These are phyloP conservation scores for Pterocles burchelli DNA, from an alignment of 2,113 vertebrate genomes.

Conservation along the genomic window DNA sequence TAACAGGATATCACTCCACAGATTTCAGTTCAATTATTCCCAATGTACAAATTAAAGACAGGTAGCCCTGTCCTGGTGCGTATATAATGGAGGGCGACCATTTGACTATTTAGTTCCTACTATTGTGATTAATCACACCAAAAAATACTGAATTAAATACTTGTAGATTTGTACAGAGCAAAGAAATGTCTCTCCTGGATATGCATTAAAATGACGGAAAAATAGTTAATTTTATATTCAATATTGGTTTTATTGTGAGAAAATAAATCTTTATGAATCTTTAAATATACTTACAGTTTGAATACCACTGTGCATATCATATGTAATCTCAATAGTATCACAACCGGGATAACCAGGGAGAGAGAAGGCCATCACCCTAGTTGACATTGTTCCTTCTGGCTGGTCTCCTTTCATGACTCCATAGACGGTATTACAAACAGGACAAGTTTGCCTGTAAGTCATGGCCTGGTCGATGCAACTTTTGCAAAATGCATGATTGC, in stretches of 20 bases:
- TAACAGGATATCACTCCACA: not conserved
- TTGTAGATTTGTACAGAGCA: not conserved
- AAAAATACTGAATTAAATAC: not conserved
- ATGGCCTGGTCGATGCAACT: conserved; percentile 51
- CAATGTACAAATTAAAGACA: not conserved
- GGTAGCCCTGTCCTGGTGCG: not conserved
- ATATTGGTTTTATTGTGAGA: not conserved
- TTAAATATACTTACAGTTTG: conserved; percentile 77
- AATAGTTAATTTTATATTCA: not conserved
- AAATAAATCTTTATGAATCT: not conserved
- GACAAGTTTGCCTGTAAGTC: conserved; percentile 59
- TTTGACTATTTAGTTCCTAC: not conserved
- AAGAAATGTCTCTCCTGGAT: not conserved
- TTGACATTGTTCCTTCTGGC: conserved; percentile 60
- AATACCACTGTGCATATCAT: not conserved
- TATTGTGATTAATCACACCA: not conserved
- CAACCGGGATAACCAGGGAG: conserved; percentile 57
- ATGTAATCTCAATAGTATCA: conserved; percentile 61
- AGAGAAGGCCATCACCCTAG: fast-evolving
- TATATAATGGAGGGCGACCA: not conserved
- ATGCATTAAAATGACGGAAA: not conserved
- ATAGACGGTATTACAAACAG: conserved; percentile 58
- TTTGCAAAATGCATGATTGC: conserved; percentile 77
- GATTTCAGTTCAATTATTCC: not conserved
- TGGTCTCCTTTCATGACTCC: conserved; percentile 72